Evolutionary conservation across 2,888 invertebrate species (phyloP), one percentile per base, ranked within the genome.

Genomic region (Xylota segnis): DNA sequence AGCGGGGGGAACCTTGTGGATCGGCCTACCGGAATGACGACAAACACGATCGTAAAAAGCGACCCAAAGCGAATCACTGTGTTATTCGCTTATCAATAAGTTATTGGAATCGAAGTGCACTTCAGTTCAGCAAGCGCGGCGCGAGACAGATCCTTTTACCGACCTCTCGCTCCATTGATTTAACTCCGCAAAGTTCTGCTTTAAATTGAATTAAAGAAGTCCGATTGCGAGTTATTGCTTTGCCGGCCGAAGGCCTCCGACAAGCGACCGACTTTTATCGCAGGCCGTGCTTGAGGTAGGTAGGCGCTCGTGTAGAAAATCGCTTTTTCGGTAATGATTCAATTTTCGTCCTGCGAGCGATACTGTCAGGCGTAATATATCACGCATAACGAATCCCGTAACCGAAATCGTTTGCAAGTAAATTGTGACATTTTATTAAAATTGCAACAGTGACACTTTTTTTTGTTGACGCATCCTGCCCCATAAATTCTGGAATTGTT

Each of bases 391-490:
- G 84, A 84, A 81, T 81, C 81, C 74, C 75, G 70, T 84, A 81
- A 84, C 84, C 84, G 43, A 76, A 87, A 87, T 84, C 87, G 87
- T 88, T 88, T 84, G 75, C 83, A 76, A 87, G 87, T 88, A 82
- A 87, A 88, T 88, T 88, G 88, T 88, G 86, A 88, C 87, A 78
- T 88, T 88, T 88, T 88, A 88, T 88, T 88, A 87, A 88, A 88
- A 88, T 87, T 88, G 86, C 87, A 88, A 79, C 86, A 87, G 81
- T 87, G 88, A 88, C 87, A 87, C 54, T 87, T 87, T 79, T 70
- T 12, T 58, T 52, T 56, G 74, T 65, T 81, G 75, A 81, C 84
- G 65, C 43, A 59, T 84, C 59, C 79, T 79, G 52, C 47, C 14
- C 68, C 68, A 83, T 83, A 74, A 79, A 83, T 83, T 63, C 68